phyloP scores from a whole-genome alignment of 1,140 invertebrate species.

The Tenebrio molitor region DNA sequence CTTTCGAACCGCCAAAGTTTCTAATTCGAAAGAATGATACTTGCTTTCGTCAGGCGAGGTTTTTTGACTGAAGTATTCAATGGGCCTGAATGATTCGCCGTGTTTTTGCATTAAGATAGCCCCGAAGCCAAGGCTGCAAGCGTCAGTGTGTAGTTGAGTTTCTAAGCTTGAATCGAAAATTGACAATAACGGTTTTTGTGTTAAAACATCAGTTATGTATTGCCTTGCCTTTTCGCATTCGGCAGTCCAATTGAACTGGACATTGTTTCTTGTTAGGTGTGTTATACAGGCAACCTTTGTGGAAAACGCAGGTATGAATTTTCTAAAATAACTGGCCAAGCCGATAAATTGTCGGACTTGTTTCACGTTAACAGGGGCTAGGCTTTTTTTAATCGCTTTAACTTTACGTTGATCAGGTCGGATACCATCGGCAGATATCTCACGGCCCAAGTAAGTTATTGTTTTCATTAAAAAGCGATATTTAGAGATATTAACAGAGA shows the following conservation, averaged over 20 bases:
- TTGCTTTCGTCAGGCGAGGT: conserved; percentile 55
- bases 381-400: conserved; percentile 32
- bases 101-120: conserved; percentile 49
- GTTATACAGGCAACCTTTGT: conserved; percentile 5
- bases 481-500: conserved; percentile 14
- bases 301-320: conserved; percentile 56
- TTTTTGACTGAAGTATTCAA: conserved; percentile 57
- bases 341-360: no score
- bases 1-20: conserved; percentile 55
- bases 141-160: conserved; percentile 52
- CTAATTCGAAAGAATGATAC: conserved; percentile 59
- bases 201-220: conserved; percentile 56
- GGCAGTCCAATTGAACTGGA: not conserved
- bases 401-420: not conserved
- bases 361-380: conserved; percentile 52
- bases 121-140: conserved; percentile 46
- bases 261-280: not conserved
- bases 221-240: conserved; percentile 49
- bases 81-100: conserved; percentile 55
- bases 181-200: conserved; percentile 49
- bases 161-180: conserved; percentile 55
- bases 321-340: conserved; percentile 59
- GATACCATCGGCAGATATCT: not conserved
- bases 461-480: conserved; percentile 10
- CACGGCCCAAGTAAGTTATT: conserved; percentile 28